These are phyloP conservation scores for Lydus trimaculatus DNA, from an alignment of 2,888 invertebrate species.

Conservation along the genomic window DNA sequence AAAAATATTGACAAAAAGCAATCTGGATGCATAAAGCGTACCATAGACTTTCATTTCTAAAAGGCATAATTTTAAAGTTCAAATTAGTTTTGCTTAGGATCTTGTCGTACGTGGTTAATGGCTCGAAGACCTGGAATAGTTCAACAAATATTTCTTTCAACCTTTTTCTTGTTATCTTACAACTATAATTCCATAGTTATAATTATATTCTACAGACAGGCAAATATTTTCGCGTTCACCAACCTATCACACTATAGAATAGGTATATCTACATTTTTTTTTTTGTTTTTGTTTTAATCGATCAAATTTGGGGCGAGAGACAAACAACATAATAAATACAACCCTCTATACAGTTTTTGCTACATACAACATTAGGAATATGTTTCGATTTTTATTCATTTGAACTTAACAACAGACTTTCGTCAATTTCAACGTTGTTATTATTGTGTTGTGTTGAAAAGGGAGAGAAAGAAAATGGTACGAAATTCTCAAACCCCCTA, in stretches of 20 bases:
- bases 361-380: neutral
- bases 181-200: slow-evolving; percentile 15
- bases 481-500: neutral
- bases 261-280: slow-evolving; percentile 19
- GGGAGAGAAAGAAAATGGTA: neutral
- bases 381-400: slow-evolving; percentile 6
- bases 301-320: neutral
- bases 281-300: neutral
- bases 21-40: no score
- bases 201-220: slow-evolving; percentile 39
- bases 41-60: neutral
- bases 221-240: slow-evolving; percentile 41
- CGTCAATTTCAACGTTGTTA: neutral
- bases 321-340: neutral
- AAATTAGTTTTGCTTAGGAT: slow-evolving; percentile 29
- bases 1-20: neutral
- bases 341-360: neutral
- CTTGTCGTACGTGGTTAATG: slow-evolving; percentile 25
- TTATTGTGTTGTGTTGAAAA: neutral
- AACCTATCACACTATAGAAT: slow-evolving; percentile 24
- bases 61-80: slow-evolving; percentile 18
- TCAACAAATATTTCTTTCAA: neutral
- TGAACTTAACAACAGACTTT: neutral
- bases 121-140: slow-evolving; percentile 22
- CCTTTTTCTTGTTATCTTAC: neutral